Evolutionary conservation across 2,113 vertebrate species (phyloP), one percentile per base, ranked within the genome.

Genomic region (Melanerpes formicivorus): DNA sequence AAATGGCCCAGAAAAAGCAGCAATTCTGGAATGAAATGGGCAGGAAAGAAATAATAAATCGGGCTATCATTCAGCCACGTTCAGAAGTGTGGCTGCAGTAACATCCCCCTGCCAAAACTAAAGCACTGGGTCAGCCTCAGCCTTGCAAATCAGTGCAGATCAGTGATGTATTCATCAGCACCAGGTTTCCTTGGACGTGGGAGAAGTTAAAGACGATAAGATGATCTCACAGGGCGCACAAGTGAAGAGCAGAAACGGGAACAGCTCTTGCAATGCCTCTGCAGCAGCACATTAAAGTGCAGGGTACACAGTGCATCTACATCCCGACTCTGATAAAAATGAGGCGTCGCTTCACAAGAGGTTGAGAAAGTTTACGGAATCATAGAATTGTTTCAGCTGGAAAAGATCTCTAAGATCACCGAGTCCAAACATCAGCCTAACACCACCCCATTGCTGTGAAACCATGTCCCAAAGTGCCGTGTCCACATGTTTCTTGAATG

Each of bases 1-100:
- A 67, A 21, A 79, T 67, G 30, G 80, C 63, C 27, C 70, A 60
- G 34, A 66, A 87, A 93, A 90, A 90, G 29, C 34, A 81, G 30
- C 18, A 59, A 15, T n/a, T 17, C 26, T 72, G 18, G 18, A 37
- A 88, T 66, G 23, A 69, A n/a, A 58, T 1, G 4, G 3, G 9
- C n/a, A 60, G 11, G 10, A 8, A 37, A 25, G 22, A 42, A 21
- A 76, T 6, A 75, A 73, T 16, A 63, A 63, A 44, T 1, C 2
- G 6, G 7, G 34, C 16, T 70, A 59, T 29, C 30, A 85, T 77
- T 79, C 18, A 72, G 19, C 64, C 8, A 12, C 3, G 8, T 50
- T 10, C 3, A 44, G 32, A 79, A 81, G 58, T 12, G 15, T 0
- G 2, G 42, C 73, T 42, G 42, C n/a, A 25, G 11, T 18, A 48